Base-by-base conservation (phyloP, 2,113 vertebrate genomes). In the Sinocyclocheilus anshuiensis region DNA sequence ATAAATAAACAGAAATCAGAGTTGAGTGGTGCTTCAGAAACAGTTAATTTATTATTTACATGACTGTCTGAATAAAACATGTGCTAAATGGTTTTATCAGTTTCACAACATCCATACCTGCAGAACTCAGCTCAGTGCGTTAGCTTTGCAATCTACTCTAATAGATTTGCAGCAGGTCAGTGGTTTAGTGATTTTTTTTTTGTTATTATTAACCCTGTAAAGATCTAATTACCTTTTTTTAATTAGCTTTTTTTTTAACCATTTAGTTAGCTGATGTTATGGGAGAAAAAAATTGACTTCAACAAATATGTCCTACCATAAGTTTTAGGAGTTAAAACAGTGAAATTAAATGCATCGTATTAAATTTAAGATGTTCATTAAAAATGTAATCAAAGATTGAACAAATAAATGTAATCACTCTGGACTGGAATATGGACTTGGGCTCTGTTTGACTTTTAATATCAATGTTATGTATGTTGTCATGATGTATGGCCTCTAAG, bases 11-110 rank as follows among this genome's bases (percentile, higher is more conserved):
- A 72, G 53, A 72, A 87, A 83, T 85, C 26, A 55, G 39, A 80
- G 57, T 42, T 77, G 18, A 84, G 72, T 80, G 88, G 81, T 50
- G 76, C 59, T 77, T 90, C 50, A 67, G 82, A 80, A 80, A 83
- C 53, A 69, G 16, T 33, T 48, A 26, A 83, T 88, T 76, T 36
- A 87, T 90, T 83, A 88, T 87, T 79, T 87, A 88, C 76, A 48
- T 24, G 61, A 18, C 42, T 57, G 11, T 26, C 50, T 78, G 85
- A 84, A 88, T 88, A 71, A 86, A 88, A 86, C 57, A 88, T 86
- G 74, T 13, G 22, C 71, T 84, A 77, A 65, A 36, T 81, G 71
- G 22, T 67, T 84, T 75, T 39, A 77, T 76, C 84, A 81, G 78
- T 29, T 50, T 33, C 9, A 24, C 36, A 36, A 45, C 33, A 59